Evolutionary conservation across 1,140 invertebrate genomes (phyloP), one percentile per base, ranked within the genome.

Genomic region (Microplitis mediator): DNA sequence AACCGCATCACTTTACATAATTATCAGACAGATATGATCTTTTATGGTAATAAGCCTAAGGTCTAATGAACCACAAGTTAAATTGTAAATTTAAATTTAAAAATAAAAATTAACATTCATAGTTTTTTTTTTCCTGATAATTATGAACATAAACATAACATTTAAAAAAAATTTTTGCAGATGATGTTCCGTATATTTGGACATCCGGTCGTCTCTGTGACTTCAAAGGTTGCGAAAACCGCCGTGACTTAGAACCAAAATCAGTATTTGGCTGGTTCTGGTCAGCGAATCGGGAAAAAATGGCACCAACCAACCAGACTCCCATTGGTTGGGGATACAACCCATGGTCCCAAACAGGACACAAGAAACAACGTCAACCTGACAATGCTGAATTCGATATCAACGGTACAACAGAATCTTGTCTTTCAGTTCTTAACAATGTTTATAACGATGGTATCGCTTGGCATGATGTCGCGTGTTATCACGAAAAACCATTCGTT

Each of bases 311-410:
- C 70, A 95, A 94, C 85, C 86, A 90, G 79, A 82, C 87, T 36
- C 89, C 90, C n/a, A 84, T 84, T 67, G 91, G 91, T 16, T 94
- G 91, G 90, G 86, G 88, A 62, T 95, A 93, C 90, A 95, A 94
- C 81, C 93, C 94, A 32, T 97, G 95, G 95, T 95, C 93, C 0
- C 90, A 92, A 82, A 95, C 94, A 23, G 95, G 95, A 2, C 95
- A 97, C 91, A 95, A 95, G 87, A 95, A 95, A 85, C 86, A 89
- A 56, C 91, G 90, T 60, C 95, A 97, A 84, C 95, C 95, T 0
- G 95, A 97, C 84, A 97, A 96, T 79, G 95, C 95, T 1, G 95
- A 96, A 84, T 96, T 94, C 85, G 94, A 95, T 77, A 96, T 97
- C 85, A 97, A 96, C 86, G 90, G 93, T 60, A 96, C 95, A 39